A percentile compares a stretch with the other conserved stretches of the same genome.
Evolutionary conservation across 2,797 vertebrate species (phyloP).

Genomic region (Capromys pilorides): DNA sequence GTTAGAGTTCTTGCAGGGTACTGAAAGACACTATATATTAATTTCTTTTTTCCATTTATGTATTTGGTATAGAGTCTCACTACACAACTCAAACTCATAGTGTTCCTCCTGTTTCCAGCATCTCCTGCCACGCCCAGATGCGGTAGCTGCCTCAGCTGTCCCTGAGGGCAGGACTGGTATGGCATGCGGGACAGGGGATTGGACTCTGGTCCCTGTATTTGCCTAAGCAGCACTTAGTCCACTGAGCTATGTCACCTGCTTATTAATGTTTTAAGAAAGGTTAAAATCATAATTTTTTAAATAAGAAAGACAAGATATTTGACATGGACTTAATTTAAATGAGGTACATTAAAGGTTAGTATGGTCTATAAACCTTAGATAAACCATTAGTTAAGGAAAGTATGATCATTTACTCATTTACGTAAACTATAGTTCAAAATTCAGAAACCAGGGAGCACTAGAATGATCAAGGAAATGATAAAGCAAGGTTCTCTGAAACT

Average conservation of each 20-base stretch:
- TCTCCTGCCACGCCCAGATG: too few species aligned
- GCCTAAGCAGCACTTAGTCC: too few species aligned
- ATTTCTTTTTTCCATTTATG: too few species aligned
- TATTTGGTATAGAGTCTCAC: too few species aligned
- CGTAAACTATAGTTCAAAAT: conserved; percentile 2
- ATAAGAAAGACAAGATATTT: neutral
- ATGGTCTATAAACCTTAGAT: neutral
- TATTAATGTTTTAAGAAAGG: neutral
- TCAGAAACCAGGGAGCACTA: neutral
- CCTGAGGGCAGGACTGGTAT: too few species aligned
- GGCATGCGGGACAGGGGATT: too few species aligned
- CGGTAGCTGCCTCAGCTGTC: too few species aligned
- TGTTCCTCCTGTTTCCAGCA: too few species aligned
- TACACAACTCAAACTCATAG: too few species aligned
- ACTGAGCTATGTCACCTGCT: too few species aligned
- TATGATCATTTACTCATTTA: neutral
- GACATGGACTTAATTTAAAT: neutral
- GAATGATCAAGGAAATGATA: neutral
- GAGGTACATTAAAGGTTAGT: neutral
- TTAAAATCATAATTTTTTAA: neutral
- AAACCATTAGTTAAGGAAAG: neutral
- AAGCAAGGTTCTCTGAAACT: neutral
- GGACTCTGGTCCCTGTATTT: too few species aligned
- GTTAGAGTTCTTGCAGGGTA: neutral
- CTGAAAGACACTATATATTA: neutral